phyloP scores from a whole-genome alignment of 2,888 invertebrate genomes.

The Dugesia japonica region DNA sequence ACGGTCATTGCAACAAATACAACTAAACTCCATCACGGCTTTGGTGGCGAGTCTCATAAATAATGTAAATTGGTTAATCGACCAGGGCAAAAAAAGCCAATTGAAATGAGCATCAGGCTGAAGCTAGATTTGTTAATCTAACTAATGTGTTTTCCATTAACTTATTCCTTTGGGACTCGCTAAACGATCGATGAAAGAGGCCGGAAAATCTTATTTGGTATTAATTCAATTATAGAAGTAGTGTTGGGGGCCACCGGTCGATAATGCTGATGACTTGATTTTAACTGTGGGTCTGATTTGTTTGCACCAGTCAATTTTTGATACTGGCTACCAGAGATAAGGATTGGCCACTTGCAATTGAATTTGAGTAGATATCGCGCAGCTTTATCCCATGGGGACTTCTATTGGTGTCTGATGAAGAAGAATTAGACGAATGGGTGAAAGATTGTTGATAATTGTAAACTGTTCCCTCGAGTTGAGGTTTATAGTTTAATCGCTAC shows the following conservation, averaged over 20 bases:
- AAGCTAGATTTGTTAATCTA: constrained; percentile 20
- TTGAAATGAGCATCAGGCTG: constrained; percentile 20
- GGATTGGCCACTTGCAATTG: constrained; percentile 20
- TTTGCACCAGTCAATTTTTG: constrained; percentile 11
- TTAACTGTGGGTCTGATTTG: constrained; percentile 20
- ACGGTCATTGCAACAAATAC: constrained; percentile 11
- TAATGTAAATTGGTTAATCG: constrained; percentile 16
- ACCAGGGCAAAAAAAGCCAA: constrained; percentile 16
- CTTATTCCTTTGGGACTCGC: constrained; percentile 14
- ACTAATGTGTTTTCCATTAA: constrained; percentile 20
- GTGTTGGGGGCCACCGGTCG: constrained; percentile 6
- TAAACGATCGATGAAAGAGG: constrained; percentile 20
- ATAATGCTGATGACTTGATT: constrained; percentile 20
- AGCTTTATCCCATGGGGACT: background rate
- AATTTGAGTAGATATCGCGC: constrained; percentile 14
- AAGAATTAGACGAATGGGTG: constrained; percentile 15
- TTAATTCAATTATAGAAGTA: constrained; percentile 20
- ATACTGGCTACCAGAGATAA: constrained; percentile 16
- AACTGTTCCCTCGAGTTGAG: constrained; percentile 17
- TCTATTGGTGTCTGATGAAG: constrained; percentile 15
- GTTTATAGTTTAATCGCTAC: constrained; percentile 20
- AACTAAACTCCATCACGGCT: constrained; percentile 15
- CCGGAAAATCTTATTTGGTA: constrained; percentile 20
- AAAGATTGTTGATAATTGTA: constrained; percentile 13
- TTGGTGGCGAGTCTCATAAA: constrained; percentile 14